Base-by-base conservation (phyloP, 2,888 invertebrate species). In the Trichopoda pennipes region DNA sequence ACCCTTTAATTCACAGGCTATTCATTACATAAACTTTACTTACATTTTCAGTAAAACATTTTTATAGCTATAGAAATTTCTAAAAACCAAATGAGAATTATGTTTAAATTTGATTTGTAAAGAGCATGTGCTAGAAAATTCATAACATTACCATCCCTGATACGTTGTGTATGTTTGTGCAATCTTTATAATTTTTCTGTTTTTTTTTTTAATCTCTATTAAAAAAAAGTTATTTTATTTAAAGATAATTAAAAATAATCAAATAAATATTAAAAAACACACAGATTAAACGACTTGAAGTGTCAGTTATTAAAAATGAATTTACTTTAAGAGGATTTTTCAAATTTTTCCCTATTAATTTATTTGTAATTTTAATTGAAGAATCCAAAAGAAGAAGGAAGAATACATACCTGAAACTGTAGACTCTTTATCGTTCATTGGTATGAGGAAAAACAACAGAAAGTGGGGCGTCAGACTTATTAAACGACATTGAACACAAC, bases 361-460 rank as follows among this genome's bases (percentile, higher is more conserved):
- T n/a, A 44, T 44, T 44, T 14, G 38, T 38, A 14, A 44, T 44
- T 44, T 44, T 44, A 14, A 16, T 44, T 44, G 14, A 44, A 44
- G n/a, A 44, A n/a, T 44, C 42, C 2, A 44, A 44, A 16, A 44
- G 14, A 38, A 3, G 14, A 7, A n/a, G 12, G 42, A n/a, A 44
- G 2, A 38, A 44, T 14, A 44, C 42, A 49, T 49, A 49, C 81
- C 81, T 81, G 74, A 23, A 56, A 42, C 51, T 63, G 35, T n/a
- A 63, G 19, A 1, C 44, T 63, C 35, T 77, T 35, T 81, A 70
- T 69, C 77, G 77, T 53, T 81, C 81, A 81, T 81, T 77, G 32
- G 77, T 77, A 56, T 53, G 21, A 9, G 56, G 64, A 44, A 60
- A 77, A 38, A 32, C 60, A 74, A 53, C 63, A 42, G 51, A 69